Evolutionary conservation across 1,140 invertebrate species (phyloP).

Genomic region (Sinonovacula constricta): DNA sequence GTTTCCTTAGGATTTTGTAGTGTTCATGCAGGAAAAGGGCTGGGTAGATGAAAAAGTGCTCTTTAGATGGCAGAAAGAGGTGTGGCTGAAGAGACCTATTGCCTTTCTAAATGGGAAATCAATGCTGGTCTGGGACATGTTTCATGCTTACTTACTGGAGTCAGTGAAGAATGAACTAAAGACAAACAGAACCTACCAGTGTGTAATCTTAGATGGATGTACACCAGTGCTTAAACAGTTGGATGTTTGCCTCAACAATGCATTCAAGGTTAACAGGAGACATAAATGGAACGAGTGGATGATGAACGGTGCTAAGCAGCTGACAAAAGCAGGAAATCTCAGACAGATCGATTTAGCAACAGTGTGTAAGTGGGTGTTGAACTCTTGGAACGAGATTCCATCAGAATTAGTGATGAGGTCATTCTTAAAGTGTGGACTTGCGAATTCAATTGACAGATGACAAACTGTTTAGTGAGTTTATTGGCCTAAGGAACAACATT

Average conservation of each 20-base stretch:
- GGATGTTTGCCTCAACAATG: slow-evolving; percentile 55
- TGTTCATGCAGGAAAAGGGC: slow-evolving; percentile 51
- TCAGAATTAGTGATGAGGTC: no score
- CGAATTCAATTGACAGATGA: no score
- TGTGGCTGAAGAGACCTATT: slow-evolving; percentile 46
- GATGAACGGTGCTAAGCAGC: slow-evolving; percentile 8
- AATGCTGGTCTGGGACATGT: slow-evolving; percentile 47
- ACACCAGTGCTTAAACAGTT: slow-evolving; percentile 54
- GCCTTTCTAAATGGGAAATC: slow-evolving; percentile 12
- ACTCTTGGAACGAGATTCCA: no score
- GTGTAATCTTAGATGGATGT: slow-evolving; percentile 46
- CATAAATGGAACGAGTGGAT: slow-evolving; percentile 65
- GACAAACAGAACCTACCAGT: slow-evolving; percentile 19
- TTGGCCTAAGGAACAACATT: no score
- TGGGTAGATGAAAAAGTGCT: slow-evolving; percentile 57
- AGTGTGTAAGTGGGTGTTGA: slow-evolving; percentile 44
- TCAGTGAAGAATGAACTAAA: slow-evolving; percentile 16
- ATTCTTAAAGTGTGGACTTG: no score
- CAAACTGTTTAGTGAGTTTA: no score
- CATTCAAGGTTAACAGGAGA: slow-evolving; percentile 57
- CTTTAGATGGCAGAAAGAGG: slow-evolving; percentile 52
- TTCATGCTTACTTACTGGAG: slow-evolving; percentile 34
- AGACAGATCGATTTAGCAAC: background rate
- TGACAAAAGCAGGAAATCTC: slow-evolving; percentile 40
- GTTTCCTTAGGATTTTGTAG: slow-evolving; percentile 35